Evolutionary conservation across 2,888 invertebrate species (phyloP), one percentile per base, ranked within the genome.

Genomic region (Nemoura dubitans): DNA sequence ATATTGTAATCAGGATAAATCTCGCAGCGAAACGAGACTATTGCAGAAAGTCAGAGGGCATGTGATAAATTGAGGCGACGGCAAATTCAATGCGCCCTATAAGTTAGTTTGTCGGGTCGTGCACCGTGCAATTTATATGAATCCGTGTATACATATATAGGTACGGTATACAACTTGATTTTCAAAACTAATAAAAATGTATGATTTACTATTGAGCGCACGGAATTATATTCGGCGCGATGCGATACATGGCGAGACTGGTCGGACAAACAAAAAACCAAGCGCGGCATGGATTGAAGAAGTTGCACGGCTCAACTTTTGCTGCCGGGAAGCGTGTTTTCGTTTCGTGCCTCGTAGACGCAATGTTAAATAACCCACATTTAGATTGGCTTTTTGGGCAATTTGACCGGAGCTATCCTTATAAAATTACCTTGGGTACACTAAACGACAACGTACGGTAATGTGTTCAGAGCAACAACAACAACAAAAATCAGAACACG

Each of bases 131-230:
- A 59, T 59, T 59, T 59, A 59, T 59, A 59, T 59, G 59, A 21
- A 59, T 21, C 16, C 59, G 59, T 21, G 14, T 14, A 59, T 59
- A 59, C 59, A 59, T 21, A n/a, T n/a, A n/a, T n/a, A n/a, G n/a
- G n/a, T n/a, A n/a, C n/a, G n/a, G n/a, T n/a, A n/a, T n/a, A 59
- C 59, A 59, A 59, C 59, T 59, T 59, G 59, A 59, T 59, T 59
- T 59, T 59, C 59, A 59, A 59, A 59, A 59, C 59, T 59, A 59
- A 59, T 59, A 59, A 59, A 59, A 59, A 59, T 59, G 59, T 59
- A 59, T 59, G 59, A 59, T 59, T 59, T 59, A 59, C 59, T 59
- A 10, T 3, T 14, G 14, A 10, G n/a, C n/a, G n/a, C 14, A 59
- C 14, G 14, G 59, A 59, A 59, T 59, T 59, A 59, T 59, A 59